phyloP scores from a whole-genome alignment of 2,888 invertebrate species.

The Cryptus armator region DNA sequence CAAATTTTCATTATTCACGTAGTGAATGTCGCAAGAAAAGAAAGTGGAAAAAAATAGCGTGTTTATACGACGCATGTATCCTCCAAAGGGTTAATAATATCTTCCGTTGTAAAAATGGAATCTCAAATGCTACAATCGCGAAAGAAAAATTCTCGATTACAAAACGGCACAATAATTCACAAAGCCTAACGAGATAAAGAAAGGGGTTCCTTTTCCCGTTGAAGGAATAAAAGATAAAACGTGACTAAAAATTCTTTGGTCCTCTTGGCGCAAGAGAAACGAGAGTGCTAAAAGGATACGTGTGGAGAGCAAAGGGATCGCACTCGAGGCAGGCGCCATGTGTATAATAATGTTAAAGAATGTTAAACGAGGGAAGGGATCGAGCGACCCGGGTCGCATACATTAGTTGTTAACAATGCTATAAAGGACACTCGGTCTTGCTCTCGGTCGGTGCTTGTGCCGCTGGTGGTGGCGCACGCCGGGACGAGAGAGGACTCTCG shows the following conservation, averaged over 20 bases:
- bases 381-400: constrained; percentile 80
- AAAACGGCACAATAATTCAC: constrained; percentile 56
- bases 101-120: background rate
- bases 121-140: constrained; percentile 2
- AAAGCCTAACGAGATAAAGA: constrained; percentile 65
- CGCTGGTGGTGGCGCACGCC: constrained; percentile 55
- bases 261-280: constrained; percentile 30
- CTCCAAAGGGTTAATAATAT: background rate
- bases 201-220: constrained; percentile 59
- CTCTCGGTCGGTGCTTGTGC: constrained; percentile 61
- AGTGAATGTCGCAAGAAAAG: background rate
- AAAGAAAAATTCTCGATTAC: constrained; percentile 26
- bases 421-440: constrained; percentile 84
- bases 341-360: constrained; percentile 85
- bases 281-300: constrained; percentile 64
- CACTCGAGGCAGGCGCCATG: constrained; percentile 82
- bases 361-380: constrained; percentile 82
- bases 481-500: constrained; percentile 55
- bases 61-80: background rate
- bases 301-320: constrained; percentile 48
- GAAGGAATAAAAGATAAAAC: constrained; percentile 62
- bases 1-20: background rate
- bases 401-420: constrained; percentile 85
- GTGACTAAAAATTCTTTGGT: constrained; percentile 61
- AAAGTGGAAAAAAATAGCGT: too few species aligned